Evolutionary conservation across 2,888 invertebrate species (phyloP), one percentile per base, ranked within the genome.

Genomic region (Hydriomena furcata): DNA sequence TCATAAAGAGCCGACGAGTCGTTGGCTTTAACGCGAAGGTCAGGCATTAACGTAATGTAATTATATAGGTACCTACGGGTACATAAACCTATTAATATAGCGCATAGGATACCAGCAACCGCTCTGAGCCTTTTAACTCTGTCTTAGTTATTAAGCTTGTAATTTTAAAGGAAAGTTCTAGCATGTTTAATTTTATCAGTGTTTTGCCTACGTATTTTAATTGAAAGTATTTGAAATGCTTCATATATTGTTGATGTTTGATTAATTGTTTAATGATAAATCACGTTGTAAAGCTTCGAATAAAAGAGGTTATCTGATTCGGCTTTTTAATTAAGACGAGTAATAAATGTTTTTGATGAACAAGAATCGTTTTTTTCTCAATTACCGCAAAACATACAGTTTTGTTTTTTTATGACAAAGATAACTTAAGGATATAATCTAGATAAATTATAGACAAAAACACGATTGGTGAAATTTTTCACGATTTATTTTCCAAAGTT

Each of bases 11-110:
- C 51, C 54, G 66, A 65, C 67, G 67, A 71, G 66, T 68, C 83
- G 76, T 85, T 79, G 77, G 68, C 66, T 85, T 85, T 85, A 84
- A 85, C 78, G 81, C 60, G 67, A 68, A 73, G 74, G 66, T 70
- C 65, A 66, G 61, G 61, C 75, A 74, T 78, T 83, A 79, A 73
- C 69, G 72, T 72, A 70, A 79, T 73, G 70, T 72, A 71, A 67
- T 71, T 70, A 73, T 66, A 65, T 67, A 63, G 67, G 61, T 61
- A 55, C 51, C 51, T 52, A 53, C 25, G 35, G 36, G 43, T 30
- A 44, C 32, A 34, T 51, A 30, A 51, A 48, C 27, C 42, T 35
- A 44, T 45, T 43, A 49, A 46, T 49, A 23, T 47, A 31, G 35
- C 13, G 32, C 49, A 34, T 46, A 36, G 17, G 37, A 32, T 37